Base-by-base conservation (phyloP, 2,113 vertebrate species). In the Pygoscelis adeliae region DNA sequence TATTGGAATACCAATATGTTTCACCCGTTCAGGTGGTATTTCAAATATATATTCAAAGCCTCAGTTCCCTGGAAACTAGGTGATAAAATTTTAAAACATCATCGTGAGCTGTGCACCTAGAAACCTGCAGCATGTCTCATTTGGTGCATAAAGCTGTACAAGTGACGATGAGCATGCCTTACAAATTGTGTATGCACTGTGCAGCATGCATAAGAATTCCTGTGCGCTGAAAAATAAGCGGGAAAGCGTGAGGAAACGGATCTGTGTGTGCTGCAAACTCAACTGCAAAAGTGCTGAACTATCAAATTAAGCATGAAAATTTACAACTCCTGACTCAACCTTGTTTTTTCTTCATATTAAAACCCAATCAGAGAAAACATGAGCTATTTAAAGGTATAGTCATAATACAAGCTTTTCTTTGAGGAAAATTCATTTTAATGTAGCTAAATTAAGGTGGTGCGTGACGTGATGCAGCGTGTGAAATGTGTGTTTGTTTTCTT, bases 231-330 rank as follows among this genome's bases (percentile, higher is more conserved):
- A 81, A 96, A 97, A 90, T 77, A 96, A 97, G 95, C 2, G 29
- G 91, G 95, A 97, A 97, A 83, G 56, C 8, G 0, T 78, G 79
- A 92, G 88, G 89, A 87, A 91, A 85, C 80, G 3, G 69, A 9
- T 89, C 69, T 96, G 44, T 79, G 29, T 93, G 53, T 87, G 92
- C 71, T 97, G 93, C 80, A 97, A 87, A 95, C 88, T 91, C 79
- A 83, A 59, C 83, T 91, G 71, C 63, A 88, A 94, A 98, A 98
- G 94, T 98, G 87, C 84, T 98, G 74, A 97, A 47, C 95, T 97
- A 96, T 95, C 83, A 93, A 88, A 97, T 96, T 95, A 92, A 67
- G 49, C 80, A 83, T 61, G 44, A 87, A 96, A 97, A 76, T 92
- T 49, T 91, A 86, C 93, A 90, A 49, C 83, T 97, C 69, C 73